Percentiles rank a stretch among this genome's conserved stretches.
These are phyloP conservation scores for Boulengeromyrus knoepffleri DNA, from an alignment of 2,113 vertebrate species.

Conservation along the genomic window DNA sequence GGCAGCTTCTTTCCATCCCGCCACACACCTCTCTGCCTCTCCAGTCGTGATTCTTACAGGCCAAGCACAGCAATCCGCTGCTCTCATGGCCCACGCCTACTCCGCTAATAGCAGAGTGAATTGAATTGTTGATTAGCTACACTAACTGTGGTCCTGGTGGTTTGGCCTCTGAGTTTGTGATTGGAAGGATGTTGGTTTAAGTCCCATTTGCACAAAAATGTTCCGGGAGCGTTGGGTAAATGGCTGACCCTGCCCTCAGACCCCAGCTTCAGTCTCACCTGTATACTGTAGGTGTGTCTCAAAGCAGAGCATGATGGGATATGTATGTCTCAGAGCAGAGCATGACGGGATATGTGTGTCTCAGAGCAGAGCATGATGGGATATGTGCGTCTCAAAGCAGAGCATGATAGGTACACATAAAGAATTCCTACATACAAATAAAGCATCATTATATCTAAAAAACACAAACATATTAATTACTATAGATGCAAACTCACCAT, in stretches of 20 bases:
- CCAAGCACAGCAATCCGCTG: not conserved
- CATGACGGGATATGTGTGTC: too few relatives aligned
- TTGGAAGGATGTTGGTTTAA: not conserved
- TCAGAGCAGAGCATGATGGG: too few relatives aligned
- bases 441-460: not conserved
- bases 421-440: not conserved
- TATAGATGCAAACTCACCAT: not conserved
- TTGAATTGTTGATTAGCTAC: not conserved
- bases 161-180: not conserved
- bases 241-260: not conserved
- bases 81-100: not conserved
- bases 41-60: not conserved
- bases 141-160: not conserved
- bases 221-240: not conserved
- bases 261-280: not conserved
- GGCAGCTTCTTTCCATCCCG: not conserved
- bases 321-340: too few relatives aligned
- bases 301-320: too few relatives aligned
- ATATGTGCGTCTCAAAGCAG: too few relatives aligned
- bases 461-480: not conserved
- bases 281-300: too few relatives aligned
- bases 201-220: not conserved
- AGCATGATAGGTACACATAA: not conserved
- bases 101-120: not conserved
- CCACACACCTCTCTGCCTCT: not conserved